Evolutionary conservation across 1,140 invertebrate genomes (phyloP), one percentile per base, ranked within the genome.

Genomic region (Physella acuta): DNA sequence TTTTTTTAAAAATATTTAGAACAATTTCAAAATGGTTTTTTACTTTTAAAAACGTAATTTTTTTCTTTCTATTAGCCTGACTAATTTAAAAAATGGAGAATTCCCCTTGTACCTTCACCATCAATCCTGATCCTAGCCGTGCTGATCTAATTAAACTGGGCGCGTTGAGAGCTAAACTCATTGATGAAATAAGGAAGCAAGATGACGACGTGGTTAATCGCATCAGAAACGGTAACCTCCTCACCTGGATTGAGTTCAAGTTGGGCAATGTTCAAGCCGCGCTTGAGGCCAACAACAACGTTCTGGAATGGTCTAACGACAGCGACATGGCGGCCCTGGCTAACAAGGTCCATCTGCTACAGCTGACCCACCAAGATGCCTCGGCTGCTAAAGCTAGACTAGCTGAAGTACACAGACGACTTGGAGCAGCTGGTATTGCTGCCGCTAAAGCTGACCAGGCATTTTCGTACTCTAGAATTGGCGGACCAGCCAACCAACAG

Each of bases 391-490:
- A 5, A 44, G 1, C 36, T 36, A 3, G 20, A 61, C 34, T 28
- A 39, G 3, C 11, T 61, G 33, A 26, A 44, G 16, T 1, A 5
- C 14, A 34, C 28, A 11, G 2, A 8, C 11, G n/a, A 44, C 16
- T 39, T 61, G 20, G 4, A 44, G 28, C n/a, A 14, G 1, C 26
- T 16, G 11, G 28, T 24, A 61, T 11, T 30, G 59, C 36, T 17
- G 59, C 59, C 2, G 14, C 16, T 14, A n/a, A n/a, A n/a, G 59
- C 59, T 1, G 59, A 61, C 5, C 59, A 61, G 28, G 59, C 59
- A 3, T 61, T 37, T 39, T 61, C 17, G n/a, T 61, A 61, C 59
- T 37, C 31, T 28, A 39, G 36, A 28, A 26, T 61, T n/a, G 59
- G 59, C 5, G 59, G 59, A 44, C 1, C 33, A 16, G 24, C 36